These are phyloP conservation scores for Norana najaformis DNA, from an alignment of 2,888 invertebrate species.

Conservation along the genomic window DNA sequence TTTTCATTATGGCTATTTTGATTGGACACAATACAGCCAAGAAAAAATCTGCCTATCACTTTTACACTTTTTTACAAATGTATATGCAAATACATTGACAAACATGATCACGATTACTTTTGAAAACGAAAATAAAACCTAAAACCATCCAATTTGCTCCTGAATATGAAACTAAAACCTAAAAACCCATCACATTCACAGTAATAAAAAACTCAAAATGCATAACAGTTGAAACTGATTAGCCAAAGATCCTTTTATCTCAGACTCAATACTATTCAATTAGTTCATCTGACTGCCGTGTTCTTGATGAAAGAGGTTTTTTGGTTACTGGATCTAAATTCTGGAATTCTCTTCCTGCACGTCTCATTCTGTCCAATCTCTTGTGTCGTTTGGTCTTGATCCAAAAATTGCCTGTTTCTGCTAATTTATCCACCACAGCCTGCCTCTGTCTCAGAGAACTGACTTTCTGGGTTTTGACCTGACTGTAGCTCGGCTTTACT, in stretches of 20 bases:
- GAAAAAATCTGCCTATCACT: neutral
- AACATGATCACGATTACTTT: neutral
- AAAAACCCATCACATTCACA: neutral
- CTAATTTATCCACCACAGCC: neutral
- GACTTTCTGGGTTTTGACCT: too few species aligned
- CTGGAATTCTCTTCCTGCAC: neutral
- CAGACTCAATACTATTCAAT: neutral
- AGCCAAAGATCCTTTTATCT: neutral
- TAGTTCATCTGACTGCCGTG: neutral
- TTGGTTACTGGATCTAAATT: neutral
- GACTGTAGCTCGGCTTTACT: too few species aligned
- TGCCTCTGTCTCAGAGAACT: neutral
- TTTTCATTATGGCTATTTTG: too few species aligned
- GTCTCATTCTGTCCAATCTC: neutral
- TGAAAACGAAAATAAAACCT: too few species aligned
- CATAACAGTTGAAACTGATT: too few species aligned
- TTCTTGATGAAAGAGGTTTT: neutral
- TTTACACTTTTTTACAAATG: neutral
- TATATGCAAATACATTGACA: neutral
- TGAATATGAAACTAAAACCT: neutral
- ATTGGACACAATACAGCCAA: neutral
- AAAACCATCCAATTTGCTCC: neutral
- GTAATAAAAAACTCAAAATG: neutral
- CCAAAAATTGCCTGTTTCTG: too few species aligned
- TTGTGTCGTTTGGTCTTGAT: too few species aligned